Evolutionary conservation across 2,797 vertebrate genomes (phyloP).

Genomic region (Acrocephalus scirpaceus): DNA sequence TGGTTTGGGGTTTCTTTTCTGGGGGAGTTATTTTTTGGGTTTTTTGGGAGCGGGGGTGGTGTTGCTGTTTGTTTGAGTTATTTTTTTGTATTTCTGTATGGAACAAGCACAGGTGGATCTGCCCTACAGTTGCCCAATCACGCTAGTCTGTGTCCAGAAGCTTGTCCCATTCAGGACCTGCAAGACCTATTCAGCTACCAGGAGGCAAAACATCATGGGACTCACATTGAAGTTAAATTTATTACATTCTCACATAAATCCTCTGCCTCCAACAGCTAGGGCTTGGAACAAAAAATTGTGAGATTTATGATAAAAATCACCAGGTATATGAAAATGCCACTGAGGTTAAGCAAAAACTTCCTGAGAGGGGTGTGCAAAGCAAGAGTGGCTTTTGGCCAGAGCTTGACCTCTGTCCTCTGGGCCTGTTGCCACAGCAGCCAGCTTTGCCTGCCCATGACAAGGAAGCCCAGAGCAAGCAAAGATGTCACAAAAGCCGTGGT

Average conservation of each 20-base stretch:
- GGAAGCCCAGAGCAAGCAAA: background rate
- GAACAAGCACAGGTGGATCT: background rate
- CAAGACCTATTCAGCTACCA: background rate
- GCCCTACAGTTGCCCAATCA: fast-evolving
- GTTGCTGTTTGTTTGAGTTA: background rate
- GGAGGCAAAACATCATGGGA: background rate
- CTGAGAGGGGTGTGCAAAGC: background rate
- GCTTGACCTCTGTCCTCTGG: background rate
- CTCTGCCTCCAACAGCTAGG: background rate
- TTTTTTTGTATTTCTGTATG: background rate
- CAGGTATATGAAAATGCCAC: background rate
- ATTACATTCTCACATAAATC: background rate
- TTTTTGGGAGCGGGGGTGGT: background rate
- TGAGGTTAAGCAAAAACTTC: background rate
- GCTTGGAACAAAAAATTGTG: background rate
- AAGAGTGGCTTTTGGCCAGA: background rate
- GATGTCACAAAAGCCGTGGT: fast-evolving
- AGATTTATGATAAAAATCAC: background rate
- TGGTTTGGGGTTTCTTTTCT: no score
- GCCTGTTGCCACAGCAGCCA: background rate
- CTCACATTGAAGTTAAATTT: background rate
- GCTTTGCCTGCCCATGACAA: background rate
- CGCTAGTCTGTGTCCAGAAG: background rate
- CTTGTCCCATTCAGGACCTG: background rate
- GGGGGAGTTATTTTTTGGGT: fast-evolving